Base-by-base conservation (phyloP, 92 coral and sea anemone species). In the Diadumene lineata region DNA sequence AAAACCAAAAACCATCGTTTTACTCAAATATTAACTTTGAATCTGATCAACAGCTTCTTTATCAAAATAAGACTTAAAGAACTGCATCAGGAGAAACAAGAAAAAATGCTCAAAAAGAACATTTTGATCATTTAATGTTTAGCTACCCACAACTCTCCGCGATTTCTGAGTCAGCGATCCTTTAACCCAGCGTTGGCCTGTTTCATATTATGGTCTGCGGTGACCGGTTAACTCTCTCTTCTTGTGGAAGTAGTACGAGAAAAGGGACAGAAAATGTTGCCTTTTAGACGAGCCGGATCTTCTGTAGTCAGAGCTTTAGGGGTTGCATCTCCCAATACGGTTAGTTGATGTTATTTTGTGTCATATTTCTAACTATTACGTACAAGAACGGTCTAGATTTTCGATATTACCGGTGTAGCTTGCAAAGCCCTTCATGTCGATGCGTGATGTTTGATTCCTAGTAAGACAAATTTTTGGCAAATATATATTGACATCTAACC, bases 161-260 rank as follows among this genome's bases (percentile, higher is more conserved):
- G 34, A 23, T 19, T 44, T 31, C 15, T 34, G 79, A 71, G 29
- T 43, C 62, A 24, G 61, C 84, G 75, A 29, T 71, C 30, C 31
- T 56, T 7, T 1, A 71, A 67, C 27, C 31, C 93, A 88, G 93
- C 89, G 77, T 25, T 51, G 27, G 26, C 43, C 29, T 24, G 15
- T 74, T 58, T 62, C 53, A 31, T 85, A 89, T 89, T 85, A 89
- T 89, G 94, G 94, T 79, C 76, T 85, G 58, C 27, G 23, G n/a
- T 70, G 44, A 19, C 43, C 77, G 64, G 77, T 56, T 27, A 61
- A n/a, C 50, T 16, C 53, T 76, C 89, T 74, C 82, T 70, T 66
- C 48, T 69, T 55, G 34, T 23, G 29, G 30, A 69, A 62, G 60
- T 0, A 29, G 62, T 43, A 32, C 25, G 50, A 43, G 43, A 7